Evolutionary conservation across 2,888 invertebrate species (phyloP).

Genomic region (Xylota segnis): DNA sequence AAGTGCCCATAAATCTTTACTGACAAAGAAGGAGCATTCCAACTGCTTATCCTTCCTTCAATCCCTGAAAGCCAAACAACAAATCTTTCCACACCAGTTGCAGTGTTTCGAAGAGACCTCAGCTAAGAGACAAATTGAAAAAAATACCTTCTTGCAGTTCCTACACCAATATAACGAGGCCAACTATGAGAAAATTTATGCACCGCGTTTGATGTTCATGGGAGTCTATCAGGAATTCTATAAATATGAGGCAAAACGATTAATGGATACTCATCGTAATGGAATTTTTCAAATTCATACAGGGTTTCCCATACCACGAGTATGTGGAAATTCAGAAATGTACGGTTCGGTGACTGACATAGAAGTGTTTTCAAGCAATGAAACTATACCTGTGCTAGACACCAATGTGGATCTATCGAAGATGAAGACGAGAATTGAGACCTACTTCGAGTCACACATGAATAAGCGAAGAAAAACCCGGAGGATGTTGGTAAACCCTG

Average conservation of each 20-base stretch:
- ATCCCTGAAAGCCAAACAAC: slow-evolving; percentile 70
- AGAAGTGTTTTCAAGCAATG: slow-evolving; percentile 69
- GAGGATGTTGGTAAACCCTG: not conserved
- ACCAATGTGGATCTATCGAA: slow-evolving; percentile 61
- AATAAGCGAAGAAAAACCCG: not conserved
- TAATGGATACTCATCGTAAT: slow-evolving; percentile 69
- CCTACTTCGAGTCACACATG: slow-evolving; percentile 62
- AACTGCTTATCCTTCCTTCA: slow-evolving; percentile 79
- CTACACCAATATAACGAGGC: slow-evolving; percentile 77
- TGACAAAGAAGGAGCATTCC: slow-evolving; percentile 78
- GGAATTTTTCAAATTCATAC: slow-evolving; percentile 78
- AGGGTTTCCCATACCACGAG: slow-evolving; percentile 80
- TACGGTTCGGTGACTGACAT: slow-evolving; percentile 77
- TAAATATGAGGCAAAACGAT: slow-evolving; percentile 25
- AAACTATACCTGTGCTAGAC: slow-evolving; percentile 67
- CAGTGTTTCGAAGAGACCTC: slow-evolving; percentile 74
- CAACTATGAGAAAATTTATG: slow-evolving; percentile 78
- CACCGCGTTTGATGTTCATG: slow-evolving; percentile 77
- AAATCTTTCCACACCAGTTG: slow-evolving; percentile 42
- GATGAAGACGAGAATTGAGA: slow-evolving; percentile 77
- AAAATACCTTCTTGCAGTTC: slow-evolving; percentile 77
- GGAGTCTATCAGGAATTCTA: slow-evolving; percentile 79
- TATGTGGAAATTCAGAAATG: slow-evolving; percentile 76
- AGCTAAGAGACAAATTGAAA: slow-evolving; percentile 77
- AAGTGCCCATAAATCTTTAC: slow-evolving; percentile 74